Evolutionary conservation across 2,113 vertebrate species (phyloP).

Genomic region (Myotis lucifugus): DNA sequence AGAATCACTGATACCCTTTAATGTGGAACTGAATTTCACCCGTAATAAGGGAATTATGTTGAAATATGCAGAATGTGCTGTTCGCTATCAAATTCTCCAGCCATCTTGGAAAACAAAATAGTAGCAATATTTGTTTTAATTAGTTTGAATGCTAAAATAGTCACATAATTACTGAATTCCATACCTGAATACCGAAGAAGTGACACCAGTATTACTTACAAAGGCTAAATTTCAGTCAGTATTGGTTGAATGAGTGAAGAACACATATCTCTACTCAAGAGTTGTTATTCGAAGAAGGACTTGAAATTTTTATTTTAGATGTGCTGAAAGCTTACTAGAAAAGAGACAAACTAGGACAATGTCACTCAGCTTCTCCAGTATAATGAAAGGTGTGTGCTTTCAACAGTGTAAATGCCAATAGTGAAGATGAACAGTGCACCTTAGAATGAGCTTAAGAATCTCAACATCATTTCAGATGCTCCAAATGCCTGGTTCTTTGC

Average conservation of each 20-base stretch:
- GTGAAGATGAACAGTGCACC: background rate
- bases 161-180: background rate
- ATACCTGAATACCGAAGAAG: no score
- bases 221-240: background rate
- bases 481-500: background rate
- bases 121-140: background rate
- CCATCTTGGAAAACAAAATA: background rate
- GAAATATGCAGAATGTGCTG: background rate
- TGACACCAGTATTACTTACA: background rate
- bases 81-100: background rate
- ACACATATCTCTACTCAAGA: background rate
- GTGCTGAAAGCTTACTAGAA: background rate
- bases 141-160: background rate
- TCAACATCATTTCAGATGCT: background rate
- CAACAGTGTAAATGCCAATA: background rate
- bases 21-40: background rate
- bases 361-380: fast-evolving
- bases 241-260: background rate
- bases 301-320: background rate
- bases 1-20: background rate
- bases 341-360: background rate
- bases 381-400: background rate
- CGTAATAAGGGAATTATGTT: background rate
- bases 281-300: background rate
- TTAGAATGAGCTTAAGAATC: background rate